Conservation (phyloP, 2,113 vertebrate genomes). For the Sander vitreus region DNA sequence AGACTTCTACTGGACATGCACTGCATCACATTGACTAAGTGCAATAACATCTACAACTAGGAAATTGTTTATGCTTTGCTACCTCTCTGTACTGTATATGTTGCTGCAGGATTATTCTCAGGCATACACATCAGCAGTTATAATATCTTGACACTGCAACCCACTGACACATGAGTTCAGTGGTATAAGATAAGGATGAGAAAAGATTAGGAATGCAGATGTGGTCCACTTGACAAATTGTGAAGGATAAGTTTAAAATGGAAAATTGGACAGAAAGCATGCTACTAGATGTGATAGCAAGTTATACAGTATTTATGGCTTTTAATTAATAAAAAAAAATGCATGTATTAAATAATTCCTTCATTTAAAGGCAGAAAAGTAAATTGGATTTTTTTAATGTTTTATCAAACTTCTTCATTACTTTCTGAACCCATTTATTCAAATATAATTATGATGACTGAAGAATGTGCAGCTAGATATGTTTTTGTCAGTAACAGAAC, state of each 20-base stretch:
- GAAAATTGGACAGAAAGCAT: background rate
- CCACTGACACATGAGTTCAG: background rate
- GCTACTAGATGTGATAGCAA: background rate
- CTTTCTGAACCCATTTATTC: background rate
- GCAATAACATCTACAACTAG: background rate
- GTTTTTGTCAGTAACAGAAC: background rate
- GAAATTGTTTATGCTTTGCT: background rate
- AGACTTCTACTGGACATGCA: background rate
- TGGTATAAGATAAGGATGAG: background rate
- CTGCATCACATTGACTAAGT: background rate
- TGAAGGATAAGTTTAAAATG: background rate
- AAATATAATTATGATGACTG: background rate
- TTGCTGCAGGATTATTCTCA: background rate
- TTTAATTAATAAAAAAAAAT: background rate
- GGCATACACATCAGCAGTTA: background rate
- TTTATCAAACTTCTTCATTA: slow-evolving; percentile 7
- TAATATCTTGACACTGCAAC: background rate
- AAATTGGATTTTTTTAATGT: background rate
- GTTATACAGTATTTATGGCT: background rate
- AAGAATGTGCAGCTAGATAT: background rate
- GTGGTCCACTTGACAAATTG: background rate
- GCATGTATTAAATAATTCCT: background rate
- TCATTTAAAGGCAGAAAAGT: background rate
- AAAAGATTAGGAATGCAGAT: background rate
- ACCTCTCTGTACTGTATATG: background rate